Percentiles rank a stretch among this genome's conserved stretches.
Conservation (phyloP, 2,888 invertebrate genomes). For the Branchipolynoe longqiensis region DNA sequence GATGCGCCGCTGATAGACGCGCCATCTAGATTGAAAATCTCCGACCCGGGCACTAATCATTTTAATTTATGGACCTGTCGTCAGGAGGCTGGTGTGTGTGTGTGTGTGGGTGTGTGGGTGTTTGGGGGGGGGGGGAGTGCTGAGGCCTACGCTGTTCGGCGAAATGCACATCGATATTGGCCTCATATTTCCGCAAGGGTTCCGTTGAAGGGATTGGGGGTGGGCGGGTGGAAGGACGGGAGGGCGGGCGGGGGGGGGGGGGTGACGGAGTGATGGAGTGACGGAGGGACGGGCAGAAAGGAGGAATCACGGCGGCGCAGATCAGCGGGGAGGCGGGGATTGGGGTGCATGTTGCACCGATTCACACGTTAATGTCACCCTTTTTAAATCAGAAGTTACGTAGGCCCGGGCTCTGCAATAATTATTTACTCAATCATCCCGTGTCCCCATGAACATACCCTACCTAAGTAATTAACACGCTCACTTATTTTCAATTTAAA, state of each 20-base stretch:
- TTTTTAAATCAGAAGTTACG: too few species aligned
- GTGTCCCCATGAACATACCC: too few species aligned
- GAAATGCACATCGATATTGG: conserved; percentile 17
- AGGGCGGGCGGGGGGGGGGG: not conserved
- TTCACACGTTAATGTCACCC: too few species aligned
- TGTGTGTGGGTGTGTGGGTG: too few species aligned
- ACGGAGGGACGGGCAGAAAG: not conserved
- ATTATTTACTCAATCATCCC: too few species aligned
- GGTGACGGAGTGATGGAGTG: not conserved
- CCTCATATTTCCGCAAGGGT: conserved; percentile 8
- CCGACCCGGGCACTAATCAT: conserved; percentile 29
- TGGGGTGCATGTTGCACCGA: too few species aligned
- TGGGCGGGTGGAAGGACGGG: not conserved
- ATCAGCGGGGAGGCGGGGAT: not conserved
- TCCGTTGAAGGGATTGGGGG: not conserved
- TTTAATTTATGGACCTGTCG: conserved; percentile 54
- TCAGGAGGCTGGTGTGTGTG: not conserved
- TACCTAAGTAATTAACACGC: too few species aligned
- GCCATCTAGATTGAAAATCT: conserved; percentile 55
- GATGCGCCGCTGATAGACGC: conserved; percentile 31
- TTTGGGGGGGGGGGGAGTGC: too few species aligned
- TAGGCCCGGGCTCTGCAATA: too few species aligned
- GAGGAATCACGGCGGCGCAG: not conserved
- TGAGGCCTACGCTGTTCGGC: not conserved
- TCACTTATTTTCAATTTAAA: too few species aligned